Percentiles rank a stretch among this genome's conserved stretches.
Evolutionary conservation across 2,888 invertebrate genomes (phyloP).

Genomic region (Lasius fuliginosus): DNA sequence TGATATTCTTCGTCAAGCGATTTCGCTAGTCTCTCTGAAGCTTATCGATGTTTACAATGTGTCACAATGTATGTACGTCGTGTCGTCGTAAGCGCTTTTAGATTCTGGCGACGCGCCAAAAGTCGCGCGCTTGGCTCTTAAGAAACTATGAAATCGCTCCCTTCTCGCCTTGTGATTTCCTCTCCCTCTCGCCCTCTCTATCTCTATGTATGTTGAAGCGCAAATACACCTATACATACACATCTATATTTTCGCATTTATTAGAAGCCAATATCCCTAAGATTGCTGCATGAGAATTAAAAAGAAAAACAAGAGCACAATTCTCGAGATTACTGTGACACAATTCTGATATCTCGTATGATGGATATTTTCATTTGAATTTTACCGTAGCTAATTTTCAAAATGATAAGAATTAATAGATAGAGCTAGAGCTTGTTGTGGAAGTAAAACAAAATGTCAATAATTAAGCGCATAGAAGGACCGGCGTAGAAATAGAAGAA

Average conservation of each 20-base stretch:
- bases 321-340: not conserved
- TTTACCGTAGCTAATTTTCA: not conserved
- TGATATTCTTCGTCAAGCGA: constrained; percentile 44
- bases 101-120: constrained; percentile 68
- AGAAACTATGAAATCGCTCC: constrained; percentile 46
- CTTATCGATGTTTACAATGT: constrained; percentile 77
- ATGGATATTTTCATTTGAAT: not conserved
- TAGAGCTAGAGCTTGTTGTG: not conserved
- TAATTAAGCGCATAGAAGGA: not conserved
- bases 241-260: constrained; percentile 34
- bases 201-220: constrained; percentile 21
- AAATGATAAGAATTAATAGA: not conserved
- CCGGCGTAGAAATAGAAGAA: not conserved
- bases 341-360: not conserved
- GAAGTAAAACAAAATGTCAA: not conserved
- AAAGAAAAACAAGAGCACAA: not conserved
- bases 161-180: not conserved
- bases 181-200: not conserved
- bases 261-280: constrained; percentile 17
- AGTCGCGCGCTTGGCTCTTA: constrained; percentile 36
- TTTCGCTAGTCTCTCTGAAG: constrained; percentile 62
- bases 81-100: constrained; percentile 71
- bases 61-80: constrained; percentile 67
- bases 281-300: not conserved
- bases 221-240: not conserved